phyloP scores from a whole-genome alignment of 2,888 invertebrate species.

The Neoitamus cyanurus region DNA sequence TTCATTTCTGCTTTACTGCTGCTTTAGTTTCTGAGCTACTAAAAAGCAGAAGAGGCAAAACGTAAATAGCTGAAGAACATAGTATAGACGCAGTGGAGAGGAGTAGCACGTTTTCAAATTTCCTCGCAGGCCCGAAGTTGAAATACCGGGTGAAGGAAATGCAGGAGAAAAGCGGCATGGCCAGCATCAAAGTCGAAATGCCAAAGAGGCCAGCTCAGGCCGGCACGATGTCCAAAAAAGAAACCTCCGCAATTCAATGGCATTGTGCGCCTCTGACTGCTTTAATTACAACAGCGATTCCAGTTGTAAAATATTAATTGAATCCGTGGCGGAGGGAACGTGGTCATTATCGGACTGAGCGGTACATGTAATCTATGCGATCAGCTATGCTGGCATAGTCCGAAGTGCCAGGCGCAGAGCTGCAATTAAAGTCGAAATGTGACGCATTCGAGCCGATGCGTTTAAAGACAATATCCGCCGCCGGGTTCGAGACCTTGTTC shows the following conservation, averaged over 20 bases:
- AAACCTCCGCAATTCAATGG: background rate
- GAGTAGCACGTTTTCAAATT: background rate
- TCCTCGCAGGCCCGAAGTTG: background rate
- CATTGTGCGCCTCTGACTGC: background rate
- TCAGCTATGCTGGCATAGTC: background rate
- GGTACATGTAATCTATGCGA: conserved; percentile 22
- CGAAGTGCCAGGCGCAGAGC: background rate
- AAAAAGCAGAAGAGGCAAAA: background rate
- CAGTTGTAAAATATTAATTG: conserved; percentile 38
- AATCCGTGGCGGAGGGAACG: background rate
- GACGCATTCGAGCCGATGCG: conserved; percentile 21
- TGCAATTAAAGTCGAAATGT: conserved; percentile 33
- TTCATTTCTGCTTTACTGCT: too few relatives aligned
- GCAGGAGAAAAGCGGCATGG: background rate
- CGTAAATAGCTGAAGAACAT: background rate
- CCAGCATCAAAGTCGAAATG: background rate
- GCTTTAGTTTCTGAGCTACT: background rate
- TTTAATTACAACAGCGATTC: conserved; percentile 30
- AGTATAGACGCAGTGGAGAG: background rate
- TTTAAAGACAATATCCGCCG: conserved; percentile 31
- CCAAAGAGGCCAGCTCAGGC: background rate
- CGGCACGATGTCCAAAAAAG: background rate
- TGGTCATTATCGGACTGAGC: conserved; percentile 19
- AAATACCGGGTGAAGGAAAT: background rate
- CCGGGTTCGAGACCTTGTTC: background rate